A percentile compares a stretch with the other conserved stretches of the same genome.
Conservation (phyloP, 2,797 vertebrate genomes). For the Botia kubotai region DNA sequence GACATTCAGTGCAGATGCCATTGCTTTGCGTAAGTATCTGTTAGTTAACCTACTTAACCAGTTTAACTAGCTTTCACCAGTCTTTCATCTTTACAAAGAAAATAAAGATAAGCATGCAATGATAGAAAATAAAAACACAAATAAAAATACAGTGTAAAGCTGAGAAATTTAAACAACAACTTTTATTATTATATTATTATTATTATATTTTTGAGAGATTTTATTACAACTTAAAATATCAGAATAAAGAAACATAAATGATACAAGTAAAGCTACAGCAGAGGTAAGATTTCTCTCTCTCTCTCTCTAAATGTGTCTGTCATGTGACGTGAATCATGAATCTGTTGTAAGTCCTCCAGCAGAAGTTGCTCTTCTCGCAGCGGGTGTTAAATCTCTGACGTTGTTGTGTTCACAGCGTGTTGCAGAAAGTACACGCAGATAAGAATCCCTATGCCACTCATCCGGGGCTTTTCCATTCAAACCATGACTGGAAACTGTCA, state of each 20-base stretch:
- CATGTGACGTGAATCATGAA: background rate
- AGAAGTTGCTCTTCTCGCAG: background rate
- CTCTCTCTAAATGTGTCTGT: background rate
- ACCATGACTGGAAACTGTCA: constrained; percentile 31
- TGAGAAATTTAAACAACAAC: too few species aligned
- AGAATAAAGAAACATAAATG: too few species aligned
- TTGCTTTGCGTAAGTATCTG: constrained; percentile 63
- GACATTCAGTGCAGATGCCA: constrained; percentile 54
- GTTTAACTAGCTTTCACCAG: background rate
- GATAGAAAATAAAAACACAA: too few species aligned
- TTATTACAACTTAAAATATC: too few species aligned
- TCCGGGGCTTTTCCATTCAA: constrained; percentile 58
- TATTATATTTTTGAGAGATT: too few species aligned
- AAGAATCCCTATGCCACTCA: background rate
- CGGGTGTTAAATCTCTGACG: background rate
- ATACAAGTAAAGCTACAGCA: too few species aligned
- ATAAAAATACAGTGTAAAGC: too few species aligned
- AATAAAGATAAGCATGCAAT: too few species aligned
- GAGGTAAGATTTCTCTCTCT: background rate
- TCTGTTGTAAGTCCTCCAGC: background rate
- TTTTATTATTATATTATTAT: too few species aligned
- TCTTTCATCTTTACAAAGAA: background rate
- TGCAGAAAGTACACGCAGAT: constrained; percentile 53
- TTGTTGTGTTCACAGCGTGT: constrained; percentile 45
- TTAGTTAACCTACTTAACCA: background rate